Conservation (phyloP, 1,140 invertebrate species). For the Orchesella cincta region DNA sequence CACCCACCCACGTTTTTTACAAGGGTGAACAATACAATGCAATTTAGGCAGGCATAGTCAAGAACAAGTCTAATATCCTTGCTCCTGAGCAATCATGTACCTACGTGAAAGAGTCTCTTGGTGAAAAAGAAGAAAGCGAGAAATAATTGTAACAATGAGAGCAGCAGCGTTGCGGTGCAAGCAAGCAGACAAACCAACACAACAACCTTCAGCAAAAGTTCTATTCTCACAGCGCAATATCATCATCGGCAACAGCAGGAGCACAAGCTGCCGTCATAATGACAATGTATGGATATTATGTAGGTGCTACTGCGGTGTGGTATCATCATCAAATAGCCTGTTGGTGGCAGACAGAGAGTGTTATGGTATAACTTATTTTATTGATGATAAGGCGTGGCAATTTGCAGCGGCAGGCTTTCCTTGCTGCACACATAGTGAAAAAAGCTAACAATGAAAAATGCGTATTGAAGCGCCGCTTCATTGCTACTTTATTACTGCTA, state of each 20-base stretch:
- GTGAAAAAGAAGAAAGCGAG: slow-evolving; percentile 12
- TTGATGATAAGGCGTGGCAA: slow-evolving; percentile 17
- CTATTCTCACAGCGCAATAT: not conserved
- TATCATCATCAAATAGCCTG: not conserved
- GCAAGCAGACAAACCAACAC: not conserved
- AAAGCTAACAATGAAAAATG: too few species aligned
- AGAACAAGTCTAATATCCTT: too few species aligned
- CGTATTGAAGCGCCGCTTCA: too few species aligned
- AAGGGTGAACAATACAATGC: too few species aligned
- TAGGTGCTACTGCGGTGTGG: not conserved
- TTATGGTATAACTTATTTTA: slow-evolving; percentile 16
- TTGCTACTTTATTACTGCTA: too few species aligned
- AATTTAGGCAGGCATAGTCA: too few species aligned
- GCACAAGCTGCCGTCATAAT: slow-evolving; percentile 6
- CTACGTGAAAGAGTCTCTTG: too few species aligned
- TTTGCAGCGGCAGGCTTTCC: not conserved
- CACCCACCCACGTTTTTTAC: slow-evolving; percentile 8
- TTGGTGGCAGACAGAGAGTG: not conserved
- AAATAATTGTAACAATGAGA: slow-evolving; percentile 7
- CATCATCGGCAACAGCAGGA: not conserved
- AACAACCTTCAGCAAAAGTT: not conserved
- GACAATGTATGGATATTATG: not conserved
- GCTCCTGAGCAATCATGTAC: too few species aligned
- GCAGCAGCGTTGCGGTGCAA: not conserved
- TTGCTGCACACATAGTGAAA: not conserved